Conservation (phyloP, 2,888 invertebrate genomes). For the Amphipyra tragopoginis region DNA sequence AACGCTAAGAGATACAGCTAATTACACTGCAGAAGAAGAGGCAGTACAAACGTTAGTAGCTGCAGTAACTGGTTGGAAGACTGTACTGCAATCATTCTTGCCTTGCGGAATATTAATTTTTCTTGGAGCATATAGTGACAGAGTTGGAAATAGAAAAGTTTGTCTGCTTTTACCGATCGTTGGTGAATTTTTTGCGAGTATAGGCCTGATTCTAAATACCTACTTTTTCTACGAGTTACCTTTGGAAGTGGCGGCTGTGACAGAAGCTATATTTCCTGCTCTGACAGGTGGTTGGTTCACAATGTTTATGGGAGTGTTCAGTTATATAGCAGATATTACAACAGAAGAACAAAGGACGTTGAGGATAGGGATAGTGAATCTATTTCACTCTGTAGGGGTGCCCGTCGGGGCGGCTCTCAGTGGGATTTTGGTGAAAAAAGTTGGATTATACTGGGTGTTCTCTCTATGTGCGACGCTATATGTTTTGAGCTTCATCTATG, state of each 20-base stretch:
- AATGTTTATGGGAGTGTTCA: conserved; percentile 97
- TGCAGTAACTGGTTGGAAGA: conserved; percentile 96
- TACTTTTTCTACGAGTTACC: conserved; percentile 94
- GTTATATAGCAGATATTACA: conserved; percentile 96
- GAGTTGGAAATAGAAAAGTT: conserved; percentile 92
- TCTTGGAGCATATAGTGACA: conserved; percentile 94
- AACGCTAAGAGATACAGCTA: conserved; percentile 92
- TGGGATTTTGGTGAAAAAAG: conserved; percentile 93
- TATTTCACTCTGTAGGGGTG: conserved; percentile 96
- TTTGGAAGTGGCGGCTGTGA: conserved; percentile 94
- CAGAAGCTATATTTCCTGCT: conserved; percentile 95
- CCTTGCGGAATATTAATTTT: conserved; percentile 95
- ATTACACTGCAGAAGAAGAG: conserved; percentile 90
- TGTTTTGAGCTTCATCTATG: conserved; percentile 93
- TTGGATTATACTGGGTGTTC: conserved; percentile 95
- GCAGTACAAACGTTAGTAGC: conserved; percentile 94
- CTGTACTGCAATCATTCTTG: conserved; percentile 94
- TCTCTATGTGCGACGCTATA: conserved; percentile 94
- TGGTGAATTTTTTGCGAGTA: conserved; percentile 94
- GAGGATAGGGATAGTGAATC: conserved; percentile 96
- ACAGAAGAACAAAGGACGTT: conserved; percentile 95
- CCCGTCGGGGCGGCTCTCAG: conserved; percentile 97
- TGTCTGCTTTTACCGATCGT: conserved; percentile 95
- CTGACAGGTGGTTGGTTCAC: conserved; percentile 96
- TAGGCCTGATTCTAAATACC: conserved; percentile 94